Base-by-base conservation (phyloP, 2,888 invertebrate species). In the Rhamnusium bicolor region DNA sequence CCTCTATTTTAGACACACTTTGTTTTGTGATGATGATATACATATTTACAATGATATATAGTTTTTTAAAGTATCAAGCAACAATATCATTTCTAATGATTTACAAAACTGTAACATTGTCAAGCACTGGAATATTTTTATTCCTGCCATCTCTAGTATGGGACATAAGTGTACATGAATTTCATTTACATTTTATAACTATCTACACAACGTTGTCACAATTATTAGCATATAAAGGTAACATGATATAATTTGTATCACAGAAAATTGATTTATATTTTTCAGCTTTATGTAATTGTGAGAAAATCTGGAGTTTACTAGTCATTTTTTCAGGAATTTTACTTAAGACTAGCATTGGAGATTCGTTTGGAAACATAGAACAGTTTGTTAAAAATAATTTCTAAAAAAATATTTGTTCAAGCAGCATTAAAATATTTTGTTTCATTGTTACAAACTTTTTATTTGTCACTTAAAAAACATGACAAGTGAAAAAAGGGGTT, bases 181-280 rank as follows among this genome's bases (percentile, higher is more conserved):
- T 90, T 10, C 93, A 93, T 83, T 89, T 91, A 74, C 78, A 88
- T 7, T 89, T 94, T 0, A 93, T 94, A 1, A 90, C 91, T 71
- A 88, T 90, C 0, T 94, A 94, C 82, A 92, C 92, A 67, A 89
- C 92, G 18, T 89, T 93, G 8, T 91, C 93, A 0, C 90, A 92
- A 73, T 87, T 92, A 32, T 90, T 91, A 72, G 91, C 93, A 0
- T 92, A 93, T 82, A 91, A 91, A 80, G 93, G 93, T 93, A 86
- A 73, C 32, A 1, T 14, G 10, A 49, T 21, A 24, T 27, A 56
- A 51, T 0, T 24, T 19, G 8, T 2, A 7, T 27, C 24, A 21
- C 1, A 24, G 18, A 47, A 16, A 3, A 49, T 5, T 14, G 0
- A n/a, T 18, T 4, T 61, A 19, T 47, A 46, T 68, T 72, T 66